These are phyloP conservation scores for Pseudorasbora parva DNA, from an alignment of 2,113 vertebrate genomes.

Conservation along the genomic window DNA sequence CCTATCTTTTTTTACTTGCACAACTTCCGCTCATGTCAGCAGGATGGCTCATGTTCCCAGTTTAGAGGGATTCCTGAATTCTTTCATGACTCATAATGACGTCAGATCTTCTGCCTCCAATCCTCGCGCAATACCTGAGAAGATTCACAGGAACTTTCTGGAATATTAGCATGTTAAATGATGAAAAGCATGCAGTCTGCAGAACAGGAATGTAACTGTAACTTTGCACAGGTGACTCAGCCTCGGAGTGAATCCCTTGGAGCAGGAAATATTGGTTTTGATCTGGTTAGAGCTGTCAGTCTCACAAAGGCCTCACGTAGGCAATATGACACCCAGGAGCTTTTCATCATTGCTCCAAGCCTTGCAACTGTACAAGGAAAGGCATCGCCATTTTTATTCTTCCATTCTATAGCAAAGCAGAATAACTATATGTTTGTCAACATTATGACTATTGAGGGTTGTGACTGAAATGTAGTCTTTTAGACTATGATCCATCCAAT, in stretches of 20 bases:
- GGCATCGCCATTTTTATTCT: not conserved
- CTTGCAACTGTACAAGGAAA: not conserved
- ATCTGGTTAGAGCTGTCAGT: not conserved
- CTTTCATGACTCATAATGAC: not conserved
- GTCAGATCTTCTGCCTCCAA: not conserved
- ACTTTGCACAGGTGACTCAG: not conserved
- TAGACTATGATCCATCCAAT: not conserved
- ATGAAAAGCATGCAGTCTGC: not conserved
- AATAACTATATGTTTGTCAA: not conserved
- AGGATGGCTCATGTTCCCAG: not conserved
- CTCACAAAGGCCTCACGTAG: not conserved
- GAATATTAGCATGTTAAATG: not conserved
- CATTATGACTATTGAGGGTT: not conserved
- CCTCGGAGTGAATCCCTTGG: constrained; percentile 3
- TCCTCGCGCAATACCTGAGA: not conserved
- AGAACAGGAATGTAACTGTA: not conserved
- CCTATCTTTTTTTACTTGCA: not conserved
- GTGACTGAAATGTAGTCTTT: not conserved
- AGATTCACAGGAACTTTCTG: not conserved
- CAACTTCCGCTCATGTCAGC: not conserved
- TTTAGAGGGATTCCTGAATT: not conserved
- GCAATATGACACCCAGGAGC: not conserved
- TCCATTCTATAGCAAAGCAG: not conserved
- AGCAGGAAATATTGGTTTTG: constrained; percentile 31
- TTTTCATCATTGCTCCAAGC: constrained; percentile 7